Evolutionary conservation across 1,140 invertebrate genomes (phyloP).

Genomic region (Caenorhabditis elegans): DNA sequence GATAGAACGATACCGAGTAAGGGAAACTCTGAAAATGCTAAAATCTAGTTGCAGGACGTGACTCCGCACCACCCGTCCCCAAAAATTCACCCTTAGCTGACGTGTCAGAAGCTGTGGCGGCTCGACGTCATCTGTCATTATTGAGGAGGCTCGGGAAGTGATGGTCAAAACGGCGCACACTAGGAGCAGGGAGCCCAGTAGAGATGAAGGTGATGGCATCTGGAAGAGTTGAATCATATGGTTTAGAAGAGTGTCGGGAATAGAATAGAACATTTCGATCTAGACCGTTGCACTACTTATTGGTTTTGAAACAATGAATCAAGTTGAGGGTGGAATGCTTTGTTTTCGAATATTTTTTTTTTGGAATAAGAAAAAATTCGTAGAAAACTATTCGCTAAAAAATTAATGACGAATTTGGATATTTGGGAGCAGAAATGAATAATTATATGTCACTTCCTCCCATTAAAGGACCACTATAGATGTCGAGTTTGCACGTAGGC

Average conservation of each 20-base stretch:
- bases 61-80: no score
- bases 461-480: no score
- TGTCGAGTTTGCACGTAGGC: no score
- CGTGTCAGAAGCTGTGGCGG: not conserved
- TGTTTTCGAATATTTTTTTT: not conserved
- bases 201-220: not conserved
- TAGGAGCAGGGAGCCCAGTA: constrained; percentile 30
- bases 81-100: not conserved
- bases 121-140: not conserved
- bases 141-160: constrained; percentile 6
- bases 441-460: no score
- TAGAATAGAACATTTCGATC: no score
- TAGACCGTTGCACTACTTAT: no score
- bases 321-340: no score
- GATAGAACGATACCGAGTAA: constrained; percentile 37
- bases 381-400: no score
- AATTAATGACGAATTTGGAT: not conserved
- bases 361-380: not conserved
- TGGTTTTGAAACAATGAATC: no score
- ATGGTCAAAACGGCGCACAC: not conserved
- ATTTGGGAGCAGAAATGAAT: no score
- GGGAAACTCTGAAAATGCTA: constrained; percentile 45
- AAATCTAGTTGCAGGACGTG: not conserved
- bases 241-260: no score
- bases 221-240: no score